Base-by-base conservation (phyloP, 1,140 invertebrate species). In the silkworm (Bombyx mori) region DNA sequence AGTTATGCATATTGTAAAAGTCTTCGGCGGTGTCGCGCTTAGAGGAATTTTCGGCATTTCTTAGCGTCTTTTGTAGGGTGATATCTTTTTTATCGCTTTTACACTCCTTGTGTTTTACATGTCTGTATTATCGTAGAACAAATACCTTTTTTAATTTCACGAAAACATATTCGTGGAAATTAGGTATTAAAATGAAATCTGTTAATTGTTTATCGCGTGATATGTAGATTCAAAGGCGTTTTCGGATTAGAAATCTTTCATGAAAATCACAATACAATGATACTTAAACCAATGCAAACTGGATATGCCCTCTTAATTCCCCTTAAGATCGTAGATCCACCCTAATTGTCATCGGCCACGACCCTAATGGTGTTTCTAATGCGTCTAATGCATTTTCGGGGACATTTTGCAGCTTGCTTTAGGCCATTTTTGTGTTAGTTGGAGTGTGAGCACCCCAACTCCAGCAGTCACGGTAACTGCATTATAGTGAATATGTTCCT, bases 1-100 rank as follows among this genome's bases (percentile, higher is more conserved):
- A 86, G 82, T 86, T 86, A 85, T 86, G 83, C 82, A 86, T 86
- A 85, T 82, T 84, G 82, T 84, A 85, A 74, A 71, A 81, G 77
- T 79, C 65, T 80, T 79, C 69, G 66, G 65, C 69, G 66, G 62
- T 65, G 65, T 62, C 67, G 59, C 53, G 69, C 75, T 77, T 79
- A 73, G 66, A 75, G 71, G 76, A 77, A 75, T 81, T 84, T 78
- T 78, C 62, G 82, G 70, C 68, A 68, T 77, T 70, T 69, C 68
- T 66, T 78, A 81, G 69, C 72, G 75, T 73, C 77, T 74, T 75
- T 71, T 71, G 65, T 69, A 68, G 77, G 78, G 75, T 78, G 72
- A 77, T 77, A 77, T 71, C 74, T 81, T 80, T 78, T 78, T 80
- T 62, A 71, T 77, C 71, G 68, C 68, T 76, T 82, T 81, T 81